Percentiles rank a stretch among this genome's conserved stretches.
phyloP scores from a whole-genome alignment of 2,888 invertebrate genomes.

The Ochlodes sylvanus region DNA sequence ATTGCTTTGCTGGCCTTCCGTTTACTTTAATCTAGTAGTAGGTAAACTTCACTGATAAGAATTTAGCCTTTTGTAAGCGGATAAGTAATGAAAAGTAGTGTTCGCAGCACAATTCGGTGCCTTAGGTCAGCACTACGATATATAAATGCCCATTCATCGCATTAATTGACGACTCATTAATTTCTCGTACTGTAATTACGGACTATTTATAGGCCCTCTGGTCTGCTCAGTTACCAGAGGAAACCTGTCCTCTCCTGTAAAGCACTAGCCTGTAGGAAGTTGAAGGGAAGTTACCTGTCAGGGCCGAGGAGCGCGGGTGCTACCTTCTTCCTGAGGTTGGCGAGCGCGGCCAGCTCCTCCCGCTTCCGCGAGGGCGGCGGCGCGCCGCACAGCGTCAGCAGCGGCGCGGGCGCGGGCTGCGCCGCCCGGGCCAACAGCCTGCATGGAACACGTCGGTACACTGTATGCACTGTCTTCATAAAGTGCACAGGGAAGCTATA shows the following conservation, averaged over 20 bases:
- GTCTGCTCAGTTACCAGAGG: no score
- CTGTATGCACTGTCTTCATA: no score
- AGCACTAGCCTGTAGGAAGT: no score
- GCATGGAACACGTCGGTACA: conserved; percentile 4
- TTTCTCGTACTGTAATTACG: no score
- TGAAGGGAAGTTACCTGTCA: conserved; percentile 37
- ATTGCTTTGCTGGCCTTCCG: conserved; percentile 10
- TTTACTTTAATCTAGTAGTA: conserved; percentile 9
- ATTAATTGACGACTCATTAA: no score
- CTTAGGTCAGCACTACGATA: no score
- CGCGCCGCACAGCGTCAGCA: conserved; percentile 78
- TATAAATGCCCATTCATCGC: no score
- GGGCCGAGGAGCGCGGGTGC: conserved; percentile 73
- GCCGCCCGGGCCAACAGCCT: conserved; percentile 62
- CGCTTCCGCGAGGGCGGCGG: conserved; percentile 86
- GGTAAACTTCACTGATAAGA: not conserved
- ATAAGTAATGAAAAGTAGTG: no score
- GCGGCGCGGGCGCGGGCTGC: conserved; percentile 67
- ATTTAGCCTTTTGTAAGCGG: not conserved
- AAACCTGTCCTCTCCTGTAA: no score
- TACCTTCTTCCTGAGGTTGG: conserved; percentile 89
- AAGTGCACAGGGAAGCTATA: no score
- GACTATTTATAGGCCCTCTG: no score
- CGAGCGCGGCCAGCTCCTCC: conserved; percentile 88
- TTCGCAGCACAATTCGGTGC: no score